Conservation (phyloP, 2,797 vertebrate genomes). For the Siniperca obscura region DNA sequence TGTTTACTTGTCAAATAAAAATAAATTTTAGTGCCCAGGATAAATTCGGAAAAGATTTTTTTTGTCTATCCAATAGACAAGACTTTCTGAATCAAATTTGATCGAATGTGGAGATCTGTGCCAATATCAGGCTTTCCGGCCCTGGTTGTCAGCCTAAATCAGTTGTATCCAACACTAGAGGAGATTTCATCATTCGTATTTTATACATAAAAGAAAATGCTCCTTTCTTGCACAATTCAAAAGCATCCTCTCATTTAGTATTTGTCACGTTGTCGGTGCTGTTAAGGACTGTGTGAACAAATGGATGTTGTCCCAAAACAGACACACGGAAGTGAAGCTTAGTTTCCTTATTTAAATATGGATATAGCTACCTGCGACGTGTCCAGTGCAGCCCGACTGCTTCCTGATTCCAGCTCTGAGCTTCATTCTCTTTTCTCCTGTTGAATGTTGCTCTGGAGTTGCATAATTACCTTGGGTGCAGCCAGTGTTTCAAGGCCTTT, state of each 20-base stretch:
- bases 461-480: slow-evolving; percentile 40
- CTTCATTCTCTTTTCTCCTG: slow-evolving; percentile 13
- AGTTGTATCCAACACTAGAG: not conserved
- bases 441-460: slow-evolving; percentile 40
- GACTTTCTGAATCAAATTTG: not conserved
- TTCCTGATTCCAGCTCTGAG: slow-evolving; percentile 7
- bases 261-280: not conserved
- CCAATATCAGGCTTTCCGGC: not conserved
- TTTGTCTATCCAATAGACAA: not conserved
- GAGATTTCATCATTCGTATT: not conserved
- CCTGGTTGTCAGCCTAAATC: not conserved
- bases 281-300: not conserved
- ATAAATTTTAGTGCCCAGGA: too few species aligned
- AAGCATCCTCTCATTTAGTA: too few species aligned
- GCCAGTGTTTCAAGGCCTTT: slow-evolving; percentile 30
- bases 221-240: not conserved
- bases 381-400: not conserved
- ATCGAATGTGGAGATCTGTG: not conserved
- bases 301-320: not conserved
- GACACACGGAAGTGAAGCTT: not conserved
- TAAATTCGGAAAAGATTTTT: not conserved
- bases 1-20: too few species aligned
- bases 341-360: not conserved
- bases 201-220: too few species aligned
- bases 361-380: not conserved